Evolutionary conservation across 1,140 invertebrate species (phyloP).

Genomic region (Drosophila baimaii): DNA sequence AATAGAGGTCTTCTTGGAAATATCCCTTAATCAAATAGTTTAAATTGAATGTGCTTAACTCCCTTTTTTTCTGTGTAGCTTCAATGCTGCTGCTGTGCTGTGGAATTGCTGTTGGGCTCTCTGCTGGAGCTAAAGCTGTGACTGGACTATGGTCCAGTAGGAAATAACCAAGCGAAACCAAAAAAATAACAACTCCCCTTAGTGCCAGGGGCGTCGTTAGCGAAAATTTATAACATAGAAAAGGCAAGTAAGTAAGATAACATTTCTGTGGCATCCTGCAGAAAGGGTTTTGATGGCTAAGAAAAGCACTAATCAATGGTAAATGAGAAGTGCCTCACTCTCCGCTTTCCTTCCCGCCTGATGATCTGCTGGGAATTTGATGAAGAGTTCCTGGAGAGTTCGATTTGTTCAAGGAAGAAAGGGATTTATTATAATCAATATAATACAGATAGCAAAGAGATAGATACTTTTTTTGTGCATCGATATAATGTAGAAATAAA

Average conservation of each 20-base stretch:
- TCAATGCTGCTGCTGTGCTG: slow-evolving; percentile 21
- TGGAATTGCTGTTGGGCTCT: slow-evolving; percentile 1
- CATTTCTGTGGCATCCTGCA: background rate
- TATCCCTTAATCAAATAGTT: accelerated
- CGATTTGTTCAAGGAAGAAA: no score
- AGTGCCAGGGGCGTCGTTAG: slow-evolving; percentile 73
- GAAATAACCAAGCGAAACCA: slow-evolving; percentile 20
- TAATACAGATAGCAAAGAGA: no score
- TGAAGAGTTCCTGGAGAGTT: no score
- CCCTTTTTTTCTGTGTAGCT: slow-evolving; percentile 5
- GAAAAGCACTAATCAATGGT: slow-evolving; percentile 13
- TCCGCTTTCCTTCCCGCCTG: no score
- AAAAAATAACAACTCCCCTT: slow-evolving; percentile 18
- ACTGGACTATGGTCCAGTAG: slow-evolving; percentile 41
- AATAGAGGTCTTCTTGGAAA: no score
- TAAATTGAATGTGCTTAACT: no score
- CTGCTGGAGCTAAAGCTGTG: slow-evolving; percentile 49
- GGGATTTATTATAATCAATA: no score
- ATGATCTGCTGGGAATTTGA: background rate
- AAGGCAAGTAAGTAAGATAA: slow-evolving; percentile 18
- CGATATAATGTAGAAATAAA: no score
- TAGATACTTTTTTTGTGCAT: no score
- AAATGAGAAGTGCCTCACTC: background rate
- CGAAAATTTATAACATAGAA: slow-evolving; percentile 60
- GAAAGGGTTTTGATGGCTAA: slow-evolving; percentile 15